Evolutionary conservation across 2,797 vertebrate species (phyloP), one percentile per base, ranked within the genome.

Genomic region (Intellagama lesueurii): DNA sequence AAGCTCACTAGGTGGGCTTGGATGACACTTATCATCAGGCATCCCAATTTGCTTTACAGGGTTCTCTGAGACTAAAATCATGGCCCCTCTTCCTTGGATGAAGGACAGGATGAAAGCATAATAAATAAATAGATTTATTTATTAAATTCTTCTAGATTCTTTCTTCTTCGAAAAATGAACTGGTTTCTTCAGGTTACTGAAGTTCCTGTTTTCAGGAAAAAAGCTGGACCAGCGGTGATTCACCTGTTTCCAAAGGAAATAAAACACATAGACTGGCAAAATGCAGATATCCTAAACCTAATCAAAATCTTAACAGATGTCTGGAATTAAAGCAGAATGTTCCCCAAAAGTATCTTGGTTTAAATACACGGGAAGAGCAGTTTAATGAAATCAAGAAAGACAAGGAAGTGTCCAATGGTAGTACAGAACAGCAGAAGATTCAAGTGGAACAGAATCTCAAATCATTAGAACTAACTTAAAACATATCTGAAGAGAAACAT

Each of bases 331-430:
- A 1, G 64, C 95, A 90, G 68, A 90, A 87, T 52, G 7, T 85
- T 89, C 52, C 83, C 75, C 92, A 83, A 52, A 85, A 94, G 77
- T 83, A 90, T 91, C 24, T 94, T 68, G 81, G 22, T 84, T 4
- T 94, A 86, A 72, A 77, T 91, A 2, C 79, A 76, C 44, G 75
- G 80, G 83, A 93, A 88, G 92, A 88, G 81, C 87, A 94, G 35
- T 28, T 87, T 76, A 70, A 90, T 4, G 91, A 91, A 90, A 88
- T 91, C 94, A 92, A 91, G 72, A 93, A 30, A 92, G 95, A 93
- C 88, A 26, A 87, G 89, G 32, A 70, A 91, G 0, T 40, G 44
- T 56, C 92, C 73, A 88, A 82, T 60, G 28, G 4, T 86, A 32
- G 47, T 83, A 17, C 81, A 83, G 96, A 94, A 94, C 73, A 92